These are phyloP conservation scores for Dipodomys merriami DNA, from an alignment of 2,113 vertebrate species.

Conservation along the genomic window DNA sequence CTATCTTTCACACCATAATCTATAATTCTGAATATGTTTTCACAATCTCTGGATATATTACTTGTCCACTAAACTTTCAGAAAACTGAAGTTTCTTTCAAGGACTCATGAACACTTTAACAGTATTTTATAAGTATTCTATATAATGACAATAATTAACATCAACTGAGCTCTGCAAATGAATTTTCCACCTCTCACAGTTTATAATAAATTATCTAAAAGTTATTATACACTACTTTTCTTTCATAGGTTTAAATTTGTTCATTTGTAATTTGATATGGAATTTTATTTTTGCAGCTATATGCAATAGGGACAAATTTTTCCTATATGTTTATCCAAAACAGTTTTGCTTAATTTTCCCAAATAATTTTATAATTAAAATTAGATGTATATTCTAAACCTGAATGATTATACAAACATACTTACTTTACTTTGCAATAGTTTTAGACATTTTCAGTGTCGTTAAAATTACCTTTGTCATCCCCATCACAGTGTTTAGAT, in stretches of 20 bases:
- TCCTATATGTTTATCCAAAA: neutral
- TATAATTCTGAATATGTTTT: neutral
- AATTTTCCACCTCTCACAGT: neutral
- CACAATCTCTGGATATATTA: neutral
- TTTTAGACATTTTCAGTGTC: neutral
- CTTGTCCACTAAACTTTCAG: neutral
- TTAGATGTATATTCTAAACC: neutral
- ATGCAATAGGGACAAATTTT: neutral
- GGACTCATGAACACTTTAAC: neutral
- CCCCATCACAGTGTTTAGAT: neutral
- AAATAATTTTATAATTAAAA: neutral
- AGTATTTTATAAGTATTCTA: neutral
- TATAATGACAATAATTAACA: slow-evolving; percentile 26
- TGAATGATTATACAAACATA: neutral
- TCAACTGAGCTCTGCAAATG: slow-evolving; percentile 1
- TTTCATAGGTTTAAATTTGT: neutral
- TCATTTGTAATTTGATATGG: slow-evolving; percentile 10
- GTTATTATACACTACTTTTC: neutral
- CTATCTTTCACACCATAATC: neutral
- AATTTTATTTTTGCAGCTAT: neutral
- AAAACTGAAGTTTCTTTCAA: slow-evolving; percentile 4
- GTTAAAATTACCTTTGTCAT: neutral
- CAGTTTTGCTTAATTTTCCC: neutral
- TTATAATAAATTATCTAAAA: neutral
- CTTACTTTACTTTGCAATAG: neutral